phyloP scores from a whole-genome alignment of 2,113 vertebrate species.

The Anser cygnoides region DNA sequence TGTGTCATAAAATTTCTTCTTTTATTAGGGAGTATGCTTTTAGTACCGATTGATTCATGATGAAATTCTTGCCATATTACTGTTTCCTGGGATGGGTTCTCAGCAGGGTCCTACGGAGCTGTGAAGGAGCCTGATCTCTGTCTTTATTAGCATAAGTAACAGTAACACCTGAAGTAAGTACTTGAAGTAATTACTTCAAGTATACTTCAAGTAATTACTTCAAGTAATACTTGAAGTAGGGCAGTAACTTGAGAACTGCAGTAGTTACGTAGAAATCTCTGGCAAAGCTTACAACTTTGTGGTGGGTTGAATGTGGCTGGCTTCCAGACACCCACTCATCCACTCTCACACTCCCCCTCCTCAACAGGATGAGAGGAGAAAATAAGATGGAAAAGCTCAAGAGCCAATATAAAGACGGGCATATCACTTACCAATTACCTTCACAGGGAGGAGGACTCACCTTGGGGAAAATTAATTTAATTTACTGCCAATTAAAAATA shows the following conservation, averaged over 20 bases:
- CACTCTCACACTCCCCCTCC: neutral
- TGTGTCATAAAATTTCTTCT: neutral
- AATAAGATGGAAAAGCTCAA: neutral
- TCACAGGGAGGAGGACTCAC: neutral
- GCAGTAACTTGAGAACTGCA: neutral
- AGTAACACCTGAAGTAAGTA: neutral
- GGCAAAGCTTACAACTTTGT: neutral
- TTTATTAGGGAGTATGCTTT: neutral
- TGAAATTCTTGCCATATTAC: neutral
- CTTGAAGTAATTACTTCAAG: neutral
- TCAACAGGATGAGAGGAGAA: neutral
- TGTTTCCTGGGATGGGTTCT: neutral
- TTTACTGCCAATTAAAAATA: neutral
- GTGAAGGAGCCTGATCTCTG: neutral
- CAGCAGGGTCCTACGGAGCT: neutral
- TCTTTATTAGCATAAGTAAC: neutral
- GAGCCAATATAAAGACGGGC: neutral
- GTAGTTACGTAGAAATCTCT: neutral
- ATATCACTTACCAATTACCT: neutral
- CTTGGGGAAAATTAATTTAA: neutral
- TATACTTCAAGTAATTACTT: too few species aligned
- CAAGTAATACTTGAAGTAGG: neutral
- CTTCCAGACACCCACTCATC: neutral
- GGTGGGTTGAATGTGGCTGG: neutral
- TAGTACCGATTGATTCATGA: neutral